Evolutionary conservation across 2,888 invertebrate genomes (phyloP), one percentile per base, ranked within the genome.

Genomic region (Tipula helvola): DNA sequence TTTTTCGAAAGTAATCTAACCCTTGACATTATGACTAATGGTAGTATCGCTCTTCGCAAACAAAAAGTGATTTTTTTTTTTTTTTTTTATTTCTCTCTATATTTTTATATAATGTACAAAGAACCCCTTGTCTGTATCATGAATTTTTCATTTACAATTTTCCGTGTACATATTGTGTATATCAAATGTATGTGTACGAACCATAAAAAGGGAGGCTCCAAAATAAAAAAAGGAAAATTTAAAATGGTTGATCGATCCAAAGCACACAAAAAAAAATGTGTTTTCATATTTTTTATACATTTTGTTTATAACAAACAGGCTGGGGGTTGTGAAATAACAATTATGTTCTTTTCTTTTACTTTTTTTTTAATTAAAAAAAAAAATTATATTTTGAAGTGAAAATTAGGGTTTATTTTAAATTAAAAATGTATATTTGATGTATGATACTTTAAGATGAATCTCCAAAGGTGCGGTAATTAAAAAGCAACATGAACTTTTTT

Each of bases 11-110:
- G 71, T 71, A 71, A 71, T 71, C 71, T 71, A 71, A 71, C 71
- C 71, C 71, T 71, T 71, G 71, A 71, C 71, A 71, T 71, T 71
- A 71, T 71, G 71, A 71, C 71, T 71, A 71, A 71, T 71, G 71
- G 71, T 71, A 71, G 71, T 71, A 71, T 71, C 71, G 71, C 71
- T 71, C 71, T 71, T 71, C 28, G 71, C 71, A 71, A 71, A 71
- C 71, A 71, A 71, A 71, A 71, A 71, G 10, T 18, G 28, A 28
- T 71, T 71, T 71, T 28, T 39, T 71, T 28, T 71, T 2, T 2
- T 18, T 71, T 10, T 28, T 28, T 18, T 12, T 71, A 18, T 71
- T 1, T 71, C 8, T 28, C 28, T 71, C 10, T 28, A 18, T 71
- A 8, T 71, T 28, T 71, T 28, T 71, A 71, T 71, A 71, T 5